Base-by-base conservation (phyloP, 2,797 vertebrate species). In the Rhinella marina region DNA sequence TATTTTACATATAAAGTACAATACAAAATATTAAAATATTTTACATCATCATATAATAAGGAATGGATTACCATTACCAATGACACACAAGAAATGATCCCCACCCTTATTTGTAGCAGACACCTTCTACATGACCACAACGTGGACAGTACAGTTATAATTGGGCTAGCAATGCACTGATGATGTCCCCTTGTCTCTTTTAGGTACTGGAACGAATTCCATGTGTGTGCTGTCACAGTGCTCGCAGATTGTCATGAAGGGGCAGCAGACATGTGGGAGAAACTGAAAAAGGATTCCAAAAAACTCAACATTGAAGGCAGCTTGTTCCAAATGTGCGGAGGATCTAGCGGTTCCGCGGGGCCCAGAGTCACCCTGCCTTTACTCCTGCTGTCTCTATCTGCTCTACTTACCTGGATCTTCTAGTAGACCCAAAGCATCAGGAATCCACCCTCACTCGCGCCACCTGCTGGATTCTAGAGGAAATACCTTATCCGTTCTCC, bases 171-270 rank as follows among this genome's bases (percentile, higher is more conserved):
- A 14, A 16, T 27, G 16, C 2, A 56, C 78, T 81, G 29, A 81
- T 48, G 7, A 12, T 81, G 27, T 23, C 21, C 21, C 23, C 14
- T 50, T 50, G 13, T 54, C 87, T 88, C 92, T 91, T 93, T 73
- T 95, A 99, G 98, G 92, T 99, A 98, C 95, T 99, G 98, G 98
- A 97, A 99, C 91, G 95, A 98, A 92, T 99, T 99, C 95, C 98
- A 99, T 93, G 96, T 96, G 91, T 99, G 98, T 90, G 97, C 98
- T 91, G 96, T 96, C 91, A 97, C 97, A 87, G 97, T 97, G 90
- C 95, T 99, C 92, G 97, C 97, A 82, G 97, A 99, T 96, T 99
- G 98, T 95, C 97, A 98, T 93, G 97, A 98, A 94, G 97, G 98
- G 92, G 97, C 97, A 87, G 96, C 97, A 91, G 97, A 98, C 91